These are phyloP conservation scores for Lutjanus erythropterus DNA, from an alignment of 2,113 vertebrate species.

Conservation along the genomic window DNA sequence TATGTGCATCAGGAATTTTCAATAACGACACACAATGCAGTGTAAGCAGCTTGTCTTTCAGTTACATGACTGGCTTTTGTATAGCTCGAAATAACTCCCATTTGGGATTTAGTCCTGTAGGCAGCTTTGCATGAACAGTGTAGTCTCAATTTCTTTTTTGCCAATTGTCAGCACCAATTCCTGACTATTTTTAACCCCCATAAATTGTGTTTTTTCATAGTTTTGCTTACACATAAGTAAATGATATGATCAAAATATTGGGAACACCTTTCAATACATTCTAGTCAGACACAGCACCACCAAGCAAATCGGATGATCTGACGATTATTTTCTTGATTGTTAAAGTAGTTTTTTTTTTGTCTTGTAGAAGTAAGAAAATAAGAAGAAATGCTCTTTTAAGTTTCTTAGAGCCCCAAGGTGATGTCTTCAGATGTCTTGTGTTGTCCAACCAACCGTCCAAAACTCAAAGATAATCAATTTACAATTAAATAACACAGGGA, in stretches of 20 bases:
- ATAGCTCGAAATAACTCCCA: background rate
- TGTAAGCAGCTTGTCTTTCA: conserved; percentile 20
- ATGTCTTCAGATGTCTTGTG: no score
- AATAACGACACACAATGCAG: background rate
- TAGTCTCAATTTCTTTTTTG: background rate
- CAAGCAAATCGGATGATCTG: no score
- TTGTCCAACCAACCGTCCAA: background rate
- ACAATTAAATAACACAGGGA: background rate
- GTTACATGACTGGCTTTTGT: background rate
- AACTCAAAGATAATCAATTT: no score
- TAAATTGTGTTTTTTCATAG: background rate
- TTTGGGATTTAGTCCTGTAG: background rate
- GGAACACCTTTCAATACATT: background rate
- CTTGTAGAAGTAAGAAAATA: no score
- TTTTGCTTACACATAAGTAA: background rate
- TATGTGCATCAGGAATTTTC: background rate
- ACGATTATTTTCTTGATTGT: no score
- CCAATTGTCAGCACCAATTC: no score
- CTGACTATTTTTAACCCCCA: no score
- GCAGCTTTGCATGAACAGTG: background rate
- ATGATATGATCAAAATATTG: background rate
- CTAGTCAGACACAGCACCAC: background rate
- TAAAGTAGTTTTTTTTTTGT: no score
- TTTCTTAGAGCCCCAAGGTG: no score
- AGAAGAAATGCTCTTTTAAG: no score